Conservation (phyloP, 2,797 vertebrate species). For the Sebastes elongatus region DNA sequence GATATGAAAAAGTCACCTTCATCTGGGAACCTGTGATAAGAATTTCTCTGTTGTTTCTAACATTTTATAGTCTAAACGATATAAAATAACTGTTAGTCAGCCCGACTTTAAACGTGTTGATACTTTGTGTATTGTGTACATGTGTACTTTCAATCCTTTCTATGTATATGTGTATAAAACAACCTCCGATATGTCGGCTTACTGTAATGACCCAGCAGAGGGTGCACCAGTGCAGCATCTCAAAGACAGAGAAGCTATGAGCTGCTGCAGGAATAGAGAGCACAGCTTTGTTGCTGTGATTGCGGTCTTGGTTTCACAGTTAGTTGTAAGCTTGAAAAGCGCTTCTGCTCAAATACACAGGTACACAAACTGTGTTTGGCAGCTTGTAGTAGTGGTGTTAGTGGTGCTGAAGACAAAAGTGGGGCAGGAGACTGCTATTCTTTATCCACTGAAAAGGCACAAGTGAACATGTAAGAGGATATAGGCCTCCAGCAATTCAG, state of each 20-base stretch:
- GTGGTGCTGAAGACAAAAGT: not conserved
- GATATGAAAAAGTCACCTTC: not conserved
- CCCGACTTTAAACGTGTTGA: no score
- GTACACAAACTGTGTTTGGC: not conserved
- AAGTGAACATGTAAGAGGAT: constrained; percentile 26
- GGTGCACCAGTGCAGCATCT: constrained; percentile 17
- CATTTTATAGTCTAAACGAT: not conserved
- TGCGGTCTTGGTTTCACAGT: not conserved
- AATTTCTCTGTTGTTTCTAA: not conserved
- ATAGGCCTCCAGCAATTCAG: constrained; percentile 24
- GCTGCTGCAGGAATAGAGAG: not conserved
- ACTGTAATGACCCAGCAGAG: constrained; percentile 20
- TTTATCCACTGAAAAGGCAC: constrained; percentile 10
- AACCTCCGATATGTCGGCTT: fast-evolving
- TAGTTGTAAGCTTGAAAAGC: not conserved
- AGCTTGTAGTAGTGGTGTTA: not conserved
- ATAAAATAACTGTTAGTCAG: no score
- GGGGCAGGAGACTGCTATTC: constrained; percentile 3
- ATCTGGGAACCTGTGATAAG: not conserved
- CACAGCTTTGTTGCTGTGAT: not conserved
- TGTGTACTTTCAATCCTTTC: no score
- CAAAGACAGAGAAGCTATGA: not conserved
- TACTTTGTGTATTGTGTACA: no score
- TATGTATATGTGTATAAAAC: no score
- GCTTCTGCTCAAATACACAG: not conserved